Conservation (phyloP, 2,888 invertebrate genomes). For the Anagyrus pseudococci region DNA sequence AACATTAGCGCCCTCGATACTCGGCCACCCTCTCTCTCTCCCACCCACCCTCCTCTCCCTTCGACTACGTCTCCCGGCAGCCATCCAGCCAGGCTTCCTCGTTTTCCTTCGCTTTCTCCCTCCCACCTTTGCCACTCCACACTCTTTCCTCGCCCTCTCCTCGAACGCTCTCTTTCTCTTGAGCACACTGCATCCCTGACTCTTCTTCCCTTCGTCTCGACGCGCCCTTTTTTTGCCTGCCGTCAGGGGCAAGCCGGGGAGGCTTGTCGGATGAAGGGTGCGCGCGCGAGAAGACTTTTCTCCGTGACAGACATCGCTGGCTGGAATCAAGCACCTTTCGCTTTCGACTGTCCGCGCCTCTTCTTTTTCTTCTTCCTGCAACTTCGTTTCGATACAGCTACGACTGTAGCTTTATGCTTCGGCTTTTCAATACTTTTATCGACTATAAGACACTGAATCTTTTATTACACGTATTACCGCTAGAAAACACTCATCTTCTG, state of each 20-base stretch:
- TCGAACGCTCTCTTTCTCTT: neutral
- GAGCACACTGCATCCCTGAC: neutral
- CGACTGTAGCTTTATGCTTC: too few species aligned
- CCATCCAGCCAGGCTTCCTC: slow-evolving; percentile 18
- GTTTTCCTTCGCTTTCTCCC: slow-evolving; percentile 22
- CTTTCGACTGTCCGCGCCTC: slow-evolving; percentile 16
- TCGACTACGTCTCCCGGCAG: slow-evolving; percentile 3
- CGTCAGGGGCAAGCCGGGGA: neutral
- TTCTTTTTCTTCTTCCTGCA: slow-evolving; percentile 26
- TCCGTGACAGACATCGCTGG: slow-evolving; percentile 30
- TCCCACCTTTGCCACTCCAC: slow-evolving; percentile 16
- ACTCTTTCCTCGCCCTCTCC: neutral
- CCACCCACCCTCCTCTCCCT: slow-evolving; percentile 18
- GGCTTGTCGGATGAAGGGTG: too few species aligned
- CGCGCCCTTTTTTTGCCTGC: slow-evolving; percentile 9
- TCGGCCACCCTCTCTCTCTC: slow-evolving; percentile 42
- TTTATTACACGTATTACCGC: too few species aligned
- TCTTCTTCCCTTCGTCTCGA: slow-evolving; percentile 6
- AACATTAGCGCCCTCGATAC: slow-evolving; percentile 61
- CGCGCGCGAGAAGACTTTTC: neutral
- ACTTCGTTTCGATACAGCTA: too few species aligned
- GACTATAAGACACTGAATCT: too few species aligned
- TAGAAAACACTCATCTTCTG: too few species aligned
- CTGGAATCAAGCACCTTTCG: slow-evolving; percentile 29
- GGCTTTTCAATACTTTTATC: too few species aligned